Percentiles rank a stretch among this genome's conserved stretches.
Conservation (phyloP, 2,797 vertebrate species). For the Darevskia mixta region DNA sequence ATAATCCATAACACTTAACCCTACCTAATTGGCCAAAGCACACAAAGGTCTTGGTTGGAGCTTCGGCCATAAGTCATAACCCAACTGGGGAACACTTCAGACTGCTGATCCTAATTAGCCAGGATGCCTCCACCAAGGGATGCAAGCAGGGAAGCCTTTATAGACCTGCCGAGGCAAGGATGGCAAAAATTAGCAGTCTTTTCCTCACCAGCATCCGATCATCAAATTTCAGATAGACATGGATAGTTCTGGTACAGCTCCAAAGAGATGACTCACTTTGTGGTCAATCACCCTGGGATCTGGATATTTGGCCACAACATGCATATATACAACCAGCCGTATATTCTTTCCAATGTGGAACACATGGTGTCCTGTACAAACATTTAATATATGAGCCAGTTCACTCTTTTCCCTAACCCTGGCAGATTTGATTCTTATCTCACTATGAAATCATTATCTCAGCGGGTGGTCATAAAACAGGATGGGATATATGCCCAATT, state of each 20-base stretch:
- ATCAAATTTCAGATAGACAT: background rate
- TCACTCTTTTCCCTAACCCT: conserved; percentile 31
- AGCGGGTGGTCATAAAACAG: conserved; percentile 35
- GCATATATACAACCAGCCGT: conserved; percentile 34
- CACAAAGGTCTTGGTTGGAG: conserved; percentile 41
- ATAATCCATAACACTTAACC: conserved; percentile 56
- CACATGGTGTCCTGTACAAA: conserved; percentile 46
- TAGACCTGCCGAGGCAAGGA: conserved; percentile 1
- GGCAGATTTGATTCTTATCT: conserved; percentile 19
- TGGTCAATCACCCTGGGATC: conserved; percentile 28
- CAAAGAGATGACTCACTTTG: conserved; percentile 49
- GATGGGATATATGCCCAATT: conserved; percentile 16
- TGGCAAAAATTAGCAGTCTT: conserved; percentile 11
- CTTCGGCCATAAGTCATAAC: conserved; percentile 58
- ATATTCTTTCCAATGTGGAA: conserved; percentile 57
- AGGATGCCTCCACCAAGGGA: conserved; percentile 17
- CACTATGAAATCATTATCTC: conserved; percentile 44
- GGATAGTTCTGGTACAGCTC: background rate
- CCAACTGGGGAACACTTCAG: conserved; percentile 4
- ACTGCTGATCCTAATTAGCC: conserved; percentile 51
- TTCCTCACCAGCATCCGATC: background rate
- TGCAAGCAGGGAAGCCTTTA: background rate
- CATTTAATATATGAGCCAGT: conserved; percentile 52
- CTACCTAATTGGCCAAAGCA: conserved; percentile 56
- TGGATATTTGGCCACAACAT: conserved; percentile 45